Conservation (phyloP, 2,888 invertebrate genomes). For the Polydrusus pterygomalis region DNA sequence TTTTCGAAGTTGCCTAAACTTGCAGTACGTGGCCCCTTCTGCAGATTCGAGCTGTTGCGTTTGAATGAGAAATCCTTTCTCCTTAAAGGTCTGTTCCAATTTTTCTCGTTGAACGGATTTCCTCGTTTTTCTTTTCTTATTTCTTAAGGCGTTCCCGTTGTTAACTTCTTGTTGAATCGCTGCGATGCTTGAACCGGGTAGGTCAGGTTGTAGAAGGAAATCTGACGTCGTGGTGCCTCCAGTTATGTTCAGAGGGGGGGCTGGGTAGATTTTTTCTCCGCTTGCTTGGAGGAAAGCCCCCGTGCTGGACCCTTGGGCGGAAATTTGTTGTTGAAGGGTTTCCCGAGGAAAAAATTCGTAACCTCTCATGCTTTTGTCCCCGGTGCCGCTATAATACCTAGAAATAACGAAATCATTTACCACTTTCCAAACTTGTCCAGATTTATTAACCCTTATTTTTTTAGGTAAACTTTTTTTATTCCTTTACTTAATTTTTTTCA, state of each 20-base stretch:
- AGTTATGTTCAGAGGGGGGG: slow-evolving; percentile 65
- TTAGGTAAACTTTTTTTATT: too few relatives aligned
- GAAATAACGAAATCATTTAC: neutral
- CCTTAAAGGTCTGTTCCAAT: slow-evolving; percentile 93
- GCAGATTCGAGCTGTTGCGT: slow-evolving; percentile 95
- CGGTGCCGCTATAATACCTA: slow-evolving; percentile 89
- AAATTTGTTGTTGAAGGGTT: slow-evolving; percentile 78
- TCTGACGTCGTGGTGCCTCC: slow-evolving; percentile 65
- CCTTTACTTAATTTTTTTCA: too few relatives aligned
- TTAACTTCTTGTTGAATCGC: slow-evolving; percentile 60
- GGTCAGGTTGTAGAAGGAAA: slow-evolving; percentile 67
- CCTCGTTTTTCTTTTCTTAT: slow-evolving; percentile 82
- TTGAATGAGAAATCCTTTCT: slow-evolving; percentile 94
- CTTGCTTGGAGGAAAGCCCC: slow-evolving; percentile 74
- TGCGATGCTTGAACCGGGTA: slow-evolving; percentile 55
- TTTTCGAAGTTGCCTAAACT: slow-evolving; percentile 91
- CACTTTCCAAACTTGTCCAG: too few relatives aligned
- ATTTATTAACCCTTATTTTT: too few relatives aligned
- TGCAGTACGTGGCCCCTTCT: slow-evolving; percentile 95
- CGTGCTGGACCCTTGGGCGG: slow-evolving; percentile 74
- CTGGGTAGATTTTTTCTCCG: slow-evolving; percentile 74
- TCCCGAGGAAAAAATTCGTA: slow-evolving; percentile 87
- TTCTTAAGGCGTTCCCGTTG: slow-evolving; percentile 64
- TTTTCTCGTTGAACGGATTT: slow-evolving; percentile 91
- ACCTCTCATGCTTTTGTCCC: slow-evolving; percentile 84